These are phyloP conservation scores for Botia almorhae DNA, from an alignment of 2,797 vertebrate genomes.

Conservation along the genomic window DNA sequence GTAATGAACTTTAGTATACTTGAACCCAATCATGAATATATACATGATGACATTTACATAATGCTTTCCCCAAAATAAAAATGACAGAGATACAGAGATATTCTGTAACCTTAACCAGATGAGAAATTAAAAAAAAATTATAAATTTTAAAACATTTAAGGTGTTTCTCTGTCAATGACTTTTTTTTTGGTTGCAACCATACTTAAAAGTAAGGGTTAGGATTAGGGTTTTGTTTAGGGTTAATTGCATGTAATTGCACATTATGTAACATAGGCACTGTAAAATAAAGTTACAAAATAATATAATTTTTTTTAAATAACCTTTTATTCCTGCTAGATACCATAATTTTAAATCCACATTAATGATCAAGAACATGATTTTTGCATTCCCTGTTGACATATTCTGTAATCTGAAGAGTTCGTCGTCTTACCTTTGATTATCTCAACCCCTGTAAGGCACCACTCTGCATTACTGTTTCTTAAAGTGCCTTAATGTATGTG, in stretches of 20 bases:
- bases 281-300: too few relatives aligned
- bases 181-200: too few relatives aligned
- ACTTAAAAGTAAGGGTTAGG: too few relatives aligned
- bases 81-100: background rate
- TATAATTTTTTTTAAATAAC: too few relatives aligned
- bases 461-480: background rate
- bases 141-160: background rate
- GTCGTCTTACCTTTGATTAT: background rate
- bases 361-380: background rate
- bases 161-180: background rate
- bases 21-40: conserved; percentile 16
- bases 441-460: background rate
- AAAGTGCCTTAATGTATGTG: background rate
- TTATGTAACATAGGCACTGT: too few relatives aligned
- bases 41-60: background rate
- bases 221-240: too few relatives aligned
- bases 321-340: too few relatives aligned
- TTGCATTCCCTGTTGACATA: background rate
- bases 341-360: too few relatives aligned
- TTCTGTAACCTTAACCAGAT: background rate
- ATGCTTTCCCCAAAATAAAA: background rate
- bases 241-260: too few relatives aligned
- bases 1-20: conserved; percentile 11
- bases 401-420: background rate
- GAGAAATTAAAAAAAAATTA: background rate